These are phyloP conservation scores for Aldabrachelys gigantea DNA, from an alignment of 2,113 vertebrate genomes.

Conservation along the genomic window DNA sequence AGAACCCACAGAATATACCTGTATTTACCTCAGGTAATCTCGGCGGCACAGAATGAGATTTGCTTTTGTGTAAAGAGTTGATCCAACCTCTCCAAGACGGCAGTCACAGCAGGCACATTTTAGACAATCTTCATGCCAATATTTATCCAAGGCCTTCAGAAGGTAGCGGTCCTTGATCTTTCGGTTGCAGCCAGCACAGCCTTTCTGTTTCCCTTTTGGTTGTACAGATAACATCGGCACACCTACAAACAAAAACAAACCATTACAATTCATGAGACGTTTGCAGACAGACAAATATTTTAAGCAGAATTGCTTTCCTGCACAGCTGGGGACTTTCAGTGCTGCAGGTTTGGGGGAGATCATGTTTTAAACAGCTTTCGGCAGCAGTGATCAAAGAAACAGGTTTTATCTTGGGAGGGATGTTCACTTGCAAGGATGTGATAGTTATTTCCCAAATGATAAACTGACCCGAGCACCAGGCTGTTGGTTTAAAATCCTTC, in stretches of 20 bases:
- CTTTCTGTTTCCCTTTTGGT: slow-evolving; percentile 99
- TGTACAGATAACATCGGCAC: slow-evolving; percentile 99
- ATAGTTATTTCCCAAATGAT: neutral
- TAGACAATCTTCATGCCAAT: slow-evolving; percentile 99
- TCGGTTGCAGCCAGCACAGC: slow-evolving; percentile 98
- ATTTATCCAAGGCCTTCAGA: slow-evolving; percentile 99
- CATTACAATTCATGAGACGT: neutral
- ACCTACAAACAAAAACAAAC: slow-evolving; percentile 84
- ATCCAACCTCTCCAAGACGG: slow-evolving; percentile 98
- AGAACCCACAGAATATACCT: neutral
- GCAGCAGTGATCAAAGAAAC: neutral
- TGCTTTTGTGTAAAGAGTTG: slow-evolving; percentile 99
- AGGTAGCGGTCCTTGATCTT: slow-evolving; percentile 99
- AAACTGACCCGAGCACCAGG: neutral
- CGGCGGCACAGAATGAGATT: slow-evolving; percentile 99
- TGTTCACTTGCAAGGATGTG: rapidly evolving
- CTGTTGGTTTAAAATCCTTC: neutral
- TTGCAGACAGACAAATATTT: neutral
- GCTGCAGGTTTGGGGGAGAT: neutral
- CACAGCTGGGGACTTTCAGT: neutral
- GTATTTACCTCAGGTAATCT: slow-evolving; percentile 98
- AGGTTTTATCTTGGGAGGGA: rapidly evolving
- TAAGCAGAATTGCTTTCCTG: neutral
- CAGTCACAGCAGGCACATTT: slow-evolving; percentile 99
- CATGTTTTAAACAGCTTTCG: neutral